These are phyloP conservation scores for Isoperla grammatica DNA, from an alignment of 2,888 invertebrate species.

Conservation along the genomic window DNA sequence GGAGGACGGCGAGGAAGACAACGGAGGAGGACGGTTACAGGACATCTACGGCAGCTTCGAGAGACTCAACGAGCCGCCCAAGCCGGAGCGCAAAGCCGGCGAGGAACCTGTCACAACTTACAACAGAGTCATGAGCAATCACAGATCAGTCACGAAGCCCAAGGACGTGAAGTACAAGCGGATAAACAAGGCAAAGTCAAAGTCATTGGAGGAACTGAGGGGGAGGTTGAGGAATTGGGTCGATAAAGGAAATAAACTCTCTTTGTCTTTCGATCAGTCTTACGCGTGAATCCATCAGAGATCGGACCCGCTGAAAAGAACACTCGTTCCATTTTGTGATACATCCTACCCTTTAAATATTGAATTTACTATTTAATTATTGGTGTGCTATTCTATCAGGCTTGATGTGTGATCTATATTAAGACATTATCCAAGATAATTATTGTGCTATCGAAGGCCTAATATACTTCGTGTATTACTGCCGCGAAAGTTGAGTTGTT, in stretches of 20 bases:
- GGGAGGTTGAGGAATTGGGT: constrained; percentile 82
- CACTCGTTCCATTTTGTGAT: too few relatives aligned
- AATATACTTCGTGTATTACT: too few relatives aligned
- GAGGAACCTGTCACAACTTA: constrained; percentile 59
- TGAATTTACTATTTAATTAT: background rate
- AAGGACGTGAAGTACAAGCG: constrained; percentile 88
- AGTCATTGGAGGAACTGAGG: constrained; percentile 76
- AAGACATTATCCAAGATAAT: too few relatives aligned
- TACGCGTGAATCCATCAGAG: constrained; percentile 24
- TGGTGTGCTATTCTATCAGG: background rate
- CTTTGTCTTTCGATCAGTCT: constrained; percentile 29
- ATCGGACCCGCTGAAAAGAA: too few relatives aligned
- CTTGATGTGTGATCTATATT: background rate
- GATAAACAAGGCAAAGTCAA: constrained; percentile 85
- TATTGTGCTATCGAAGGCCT: too few relatives aligned
- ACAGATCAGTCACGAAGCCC: constrained; percentile 82
- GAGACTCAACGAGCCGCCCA: constrained; percentile 38
- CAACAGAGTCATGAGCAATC: constrained; percentile 86
- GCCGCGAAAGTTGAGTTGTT: too few relatives aligned
- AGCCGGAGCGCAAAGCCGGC: constrained; percentile 22
- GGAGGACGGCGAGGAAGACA: constrained; percentile 69
- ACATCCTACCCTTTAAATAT: too few relatives aligned
- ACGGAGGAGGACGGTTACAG: constrained; percentile 40
- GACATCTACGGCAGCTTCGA: constrained; percentile 47
- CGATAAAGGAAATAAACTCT: constrained; percentile 50